These are phyloP conservation scores for Camelus dromedarius DNA, from an alignment of 2,113 vertebrate genomes.

Conservation along the genomic window DNA sequence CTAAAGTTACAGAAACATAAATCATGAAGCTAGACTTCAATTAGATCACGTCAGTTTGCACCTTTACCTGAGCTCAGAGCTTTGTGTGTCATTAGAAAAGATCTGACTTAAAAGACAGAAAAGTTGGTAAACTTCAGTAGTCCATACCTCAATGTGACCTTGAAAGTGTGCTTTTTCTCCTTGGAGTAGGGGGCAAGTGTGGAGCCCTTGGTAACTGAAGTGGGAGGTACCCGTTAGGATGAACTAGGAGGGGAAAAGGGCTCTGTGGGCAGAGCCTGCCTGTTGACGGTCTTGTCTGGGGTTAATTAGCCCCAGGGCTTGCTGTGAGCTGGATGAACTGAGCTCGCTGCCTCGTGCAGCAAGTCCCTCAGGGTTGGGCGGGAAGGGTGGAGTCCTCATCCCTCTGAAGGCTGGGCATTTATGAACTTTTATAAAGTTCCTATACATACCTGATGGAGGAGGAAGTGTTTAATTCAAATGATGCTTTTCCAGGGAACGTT, in stretches of 20 bases:
- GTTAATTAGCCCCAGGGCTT: not conserved
- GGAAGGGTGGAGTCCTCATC: fast-evolving
- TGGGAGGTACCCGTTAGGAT: not conserved
- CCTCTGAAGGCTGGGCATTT: not conserved
- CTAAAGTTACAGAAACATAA: not conserved
- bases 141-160: not conserved
- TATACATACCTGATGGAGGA: not conserved
- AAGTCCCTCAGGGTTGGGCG: not conserved
- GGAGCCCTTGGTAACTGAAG: not conserved
- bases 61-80: not conserved
- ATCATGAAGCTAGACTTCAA: not conserved
- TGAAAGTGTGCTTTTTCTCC: not conserved
- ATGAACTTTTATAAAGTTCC: not conserved
- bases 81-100: not conserved
- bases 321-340: not conserved
- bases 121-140: not conserved
- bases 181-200: not conserved
- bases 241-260: too few relatives aligned
- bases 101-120: not conserved
- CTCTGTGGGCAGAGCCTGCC: not conserved
- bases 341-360: not conserved
- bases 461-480: not conserved
- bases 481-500: not conserved
- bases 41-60: not conserved
- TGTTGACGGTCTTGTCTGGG: not conserved